A percentile compares a stretch with the other conserved stretches of the same genome.
phyloP scores from a whole-genome alignment of 2,113 vertebrate species.

The Bucco capensis region DNA sequence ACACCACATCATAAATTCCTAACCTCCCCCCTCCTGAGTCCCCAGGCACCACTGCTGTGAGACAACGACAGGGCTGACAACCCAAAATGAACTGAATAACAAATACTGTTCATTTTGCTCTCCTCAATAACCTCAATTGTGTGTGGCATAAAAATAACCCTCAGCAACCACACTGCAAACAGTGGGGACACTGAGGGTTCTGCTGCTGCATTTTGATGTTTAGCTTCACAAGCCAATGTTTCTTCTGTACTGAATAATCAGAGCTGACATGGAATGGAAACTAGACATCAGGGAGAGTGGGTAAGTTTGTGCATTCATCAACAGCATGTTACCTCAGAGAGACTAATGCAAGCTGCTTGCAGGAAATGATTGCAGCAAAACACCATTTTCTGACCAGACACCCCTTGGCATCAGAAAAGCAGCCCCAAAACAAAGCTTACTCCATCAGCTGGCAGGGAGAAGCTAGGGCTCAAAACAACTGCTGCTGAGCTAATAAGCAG shows the following conservation, averaged over 20 bases:
- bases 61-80: background rate
- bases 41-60: background rate
- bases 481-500: background rate
- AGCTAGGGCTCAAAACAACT: background rate
- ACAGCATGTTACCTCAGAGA: background rate
- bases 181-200: background rate
- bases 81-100: slow-evolving; percentile 15
- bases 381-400: background rate
- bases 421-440: background rate
- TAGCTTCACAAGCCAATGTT: background rate
- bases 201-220: slow-evolving; percentile 25
- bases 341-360: background rate
- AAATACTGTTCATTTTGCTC: background rate
- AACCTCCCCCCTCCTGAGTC: background rate
- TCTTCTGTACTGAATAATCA: slow-evolving; percentile 13
- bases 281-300: background rate
- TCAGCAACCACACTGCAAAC: slow-evolving; percentile 11
- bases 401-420: background rate
- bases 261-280: background rate
- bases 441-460: background rate
- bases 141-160: slow-evolving; percentile 40
- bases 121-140: slow-evolving; percentile 29
- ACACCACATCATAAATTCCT: background rate
- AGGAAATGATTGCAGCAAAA: background rate
- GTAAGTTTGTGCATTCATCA: slow-evolving; percentile 25